Evolutionary conservation across 2,797 vertebrate genomes (phyloP).

Genomic region (Malacoraja senta): DNA sequence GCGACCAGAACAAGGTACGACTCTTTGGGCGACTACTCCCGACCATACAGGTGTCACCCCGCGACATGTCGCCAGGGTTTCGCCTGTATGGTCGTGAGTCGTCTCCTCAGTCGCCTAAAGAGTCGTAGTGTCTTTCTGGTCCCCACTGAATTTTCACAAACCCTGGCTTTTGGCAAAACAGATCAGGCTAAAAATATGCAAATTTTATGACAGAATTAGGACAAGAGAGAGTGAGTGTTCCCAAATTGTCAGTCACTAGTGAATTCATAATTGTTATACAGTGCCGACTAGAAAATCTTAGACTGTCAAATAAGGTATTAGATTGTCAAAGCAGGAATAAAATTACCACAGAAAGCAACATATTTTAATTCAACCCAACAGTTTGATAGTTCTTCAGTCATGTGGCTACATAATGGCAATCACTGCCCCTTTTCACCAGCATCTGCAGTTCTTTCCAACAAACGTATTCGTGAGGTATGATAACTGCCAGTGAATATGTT

Average conservation of each 20-base stretch:
- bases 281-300: slow-evolving; percentile 1
- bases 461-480: not conserved
- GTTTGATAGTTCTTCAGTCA: not conserved
- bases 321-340: slow-evolving; percentile 31
- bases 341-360: slow-evolving; percentile 17
- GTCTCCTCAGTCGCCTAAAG: no score
- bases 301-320: slow-evolving; percentile 31
- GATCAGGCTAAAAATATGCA: slow-evolving; percentile 34
- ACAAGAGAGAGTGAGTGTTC: slow-evolving; percentile 33
- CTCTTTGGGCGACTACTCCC: no score
- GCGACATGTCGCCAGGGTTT: no score
- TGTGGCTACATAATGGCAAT: not conserved
- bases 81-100: no score
- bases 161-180: slow-evolving; percentile 32
- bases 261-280: slow-evolving; percentile 30
- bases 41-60: no score
- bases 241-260: slow-evolving; percentile 33
- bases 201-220: slow-evolving; percentile 36
- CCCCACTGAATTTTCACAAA: not conserved
- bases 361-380: not conserved
- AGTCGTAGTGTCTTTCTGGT: no score
- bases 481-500: not conserved
- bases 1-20: no score
- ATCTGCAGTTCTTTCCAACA: not conserved
- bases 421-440: not conserved